Evolutionary conservation across 2,113 vertebrate species (phyloP), one percentile per base, ranked within the genome.

Genomic region (Myotis lucifugus): DNA sequence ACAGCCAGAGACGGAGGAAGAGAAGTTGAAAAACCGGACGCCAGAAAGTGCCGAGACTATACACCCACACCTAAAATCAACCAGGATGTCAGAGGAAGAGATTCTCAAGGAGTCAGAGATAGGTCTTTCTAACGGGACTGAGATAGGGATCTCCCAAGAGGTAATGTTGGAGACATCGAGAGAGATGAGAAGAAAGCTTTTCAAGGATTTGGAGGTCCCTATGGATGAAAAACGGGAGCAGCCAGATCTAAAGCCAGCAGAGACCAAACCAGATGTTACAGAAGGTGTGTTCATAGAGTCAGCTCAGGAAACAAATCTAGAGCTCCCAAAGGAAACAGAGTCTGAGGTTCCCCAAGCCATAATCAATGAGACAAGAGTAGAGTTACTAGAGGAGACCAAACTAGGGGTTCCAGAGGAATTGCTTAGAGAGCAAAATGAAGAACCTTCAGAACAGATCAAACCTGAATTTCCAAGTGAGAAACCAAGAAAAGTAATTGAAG

Each of bases 381-480:
- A 88, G 25, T 79, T 87, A 17, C n/a, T 25, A 72, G n/a, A 85
- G 40, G 32, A 91, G 50, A 70, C 56, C 19, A 73, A 77, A 40
- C 52, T 5, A 8, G 52, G 87, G 50, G 5, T 21, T 88, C 21
- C 42, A 61, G 91, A 79, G 73, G 29, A 85, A 70, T 59, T 76
- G 15, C 5, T 34, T 37, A 40, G 2, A n/a, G 18, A 93, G n/a
- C 79, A 72, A 29, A 2, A 81, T 73, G n/a, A 76, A 87, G 76
- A 95, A 73, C 21, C 83, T 89, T 40, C n/a, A 61, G 73, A 93
- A 34, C 48, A n/a, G 46, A 73, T 21, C 23, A 46, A 91, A 76
- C 76, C n/a, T 34, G 83, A 97, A 66, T 74, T 85, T 88, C 61
- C 67, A 83, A 92, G 69, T 61, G 48, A 85, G 48, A 78, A 40